Evolutionary conservation across 2,888 invertebrate species (phyloP).

Genomic region (Periphyllus acericola): DNA sequence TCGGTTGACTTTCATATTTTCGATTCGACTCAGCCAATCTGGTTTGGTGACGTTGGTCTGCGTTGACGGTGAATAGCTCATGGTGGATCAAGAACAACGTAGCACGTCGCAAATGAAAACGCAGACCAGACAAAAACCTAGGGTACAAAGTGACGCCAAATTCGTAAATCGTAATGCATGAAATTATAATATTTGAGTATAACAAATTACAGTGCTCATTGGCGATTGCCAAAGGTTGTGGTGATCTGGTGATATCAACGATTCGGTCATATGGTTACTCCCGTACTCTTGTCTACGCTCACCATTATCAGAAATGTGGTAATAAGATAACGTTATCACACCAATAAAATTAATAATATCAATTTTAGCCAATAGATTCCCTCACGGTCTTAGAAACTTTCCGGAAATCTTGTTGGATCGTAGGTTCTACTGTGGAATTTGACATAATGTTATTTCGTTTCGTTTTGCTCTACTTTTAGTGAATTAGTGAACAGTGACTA

Average conservation of each 20-base stretch:
- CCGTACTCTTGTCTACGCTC: neutral
- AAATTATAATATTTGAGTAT: neutral
- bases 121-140: neutral
- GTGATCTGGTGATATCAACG: neutral
- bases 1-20: conserved; percentile 82
- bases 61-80: conserved; percentile 53
- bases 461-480: too few relatives aligned
- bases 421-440: too few relatives aligned
- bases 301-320: neutral
- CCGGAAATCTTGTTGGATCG: too few relatives aligned
- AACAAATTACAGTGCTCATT: neutral
- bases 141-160: neutral
- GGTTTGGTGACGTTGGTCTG: conserved; percentile 33
- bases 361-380: too few relatives aligned
- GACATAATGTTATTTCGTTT: too few relatives aligned
- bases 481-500: too few relatives aligned
- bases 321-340: neutral
- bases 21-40: conserved; percentile 81
- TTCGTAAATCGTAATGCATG: neutral
- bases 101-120: neutral
- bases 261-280: neutral
- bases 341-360: neutral
- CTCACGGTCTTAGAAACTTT: too few relatives aligned
- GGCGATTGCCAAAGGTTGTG: neutral
- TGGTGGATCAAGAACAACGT: neutral